Conservation (phyloP, 2,888 invertebrate species). For the Dorcus parallelipipedus region DNA sequence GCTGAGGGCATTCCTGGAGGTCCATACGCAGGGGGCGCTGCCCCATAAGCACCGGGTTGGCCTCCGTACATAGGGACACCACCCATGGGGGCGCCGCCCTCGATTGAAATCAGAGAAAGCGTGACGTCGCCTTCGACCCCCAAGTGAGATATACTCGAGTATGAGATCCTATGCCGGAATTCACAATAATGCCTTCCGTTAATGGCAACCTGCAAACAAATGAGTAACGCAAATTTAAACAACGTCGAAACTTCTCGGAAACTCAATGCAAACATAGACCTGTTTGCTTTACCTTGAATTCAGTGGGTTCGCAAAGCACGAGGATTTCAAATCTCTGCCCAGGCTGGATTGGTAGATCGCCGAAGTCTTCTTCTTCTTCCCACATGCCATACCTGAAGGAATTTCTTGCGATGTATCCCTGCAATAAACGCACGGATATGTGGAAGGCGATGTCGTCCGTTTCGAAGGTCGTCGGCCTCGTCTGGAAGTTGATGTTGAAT, state of each 20-base stretch:
- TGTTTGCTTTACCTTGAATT: conserved; percentile 24
- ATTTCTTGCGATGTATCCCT: conserved; percentile 57
- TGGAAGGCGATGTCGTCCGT: conserved; percentile 75
- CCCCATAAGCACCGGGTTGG: conserved; percentile 6
- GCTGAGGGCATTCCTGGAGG: conserved; percentile 12
- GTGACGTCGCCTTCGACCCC: conserved; percentile 73
- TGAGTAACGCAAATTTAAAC: conserved; percentile 19
- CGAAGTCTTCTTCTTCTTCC: conserved; percentile 59
- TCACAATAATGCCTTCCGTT: conserved; percentile 77
- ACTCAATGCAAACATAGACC: background rate
- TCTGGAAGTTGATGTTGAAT: conserved; percentile 73
- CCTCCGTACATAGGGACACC: conserved; percentile 3
- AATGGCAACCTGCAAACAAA: conserved; percentile 61
- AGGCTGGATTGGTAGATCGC: conserved; percentile 57
- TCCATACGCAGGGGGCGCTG: conserved; percentile 1
- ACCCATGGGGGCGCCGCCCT: conserved; percentile 44
- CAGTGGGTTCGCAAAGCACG: conserved; percentile 59
- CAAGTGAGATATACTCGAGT: conserved; percentile 62
- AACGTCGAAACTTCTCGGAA: background rate
- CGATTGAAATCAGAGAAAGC: conserved; percentile 63
- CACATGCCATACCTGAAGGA: conserved; percentile 54
- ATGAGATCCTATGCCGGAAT: conserved; percentile 70
- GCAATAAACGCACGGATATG: conserved; percentile 58
- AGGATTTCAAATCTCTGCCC: conserved; percentile 70
- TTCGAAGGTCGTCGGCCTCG: conserved; percentile 68